Conservation (phyloP, 2,113 vertebrate species). For the Centropus bengalensis region DNA sequence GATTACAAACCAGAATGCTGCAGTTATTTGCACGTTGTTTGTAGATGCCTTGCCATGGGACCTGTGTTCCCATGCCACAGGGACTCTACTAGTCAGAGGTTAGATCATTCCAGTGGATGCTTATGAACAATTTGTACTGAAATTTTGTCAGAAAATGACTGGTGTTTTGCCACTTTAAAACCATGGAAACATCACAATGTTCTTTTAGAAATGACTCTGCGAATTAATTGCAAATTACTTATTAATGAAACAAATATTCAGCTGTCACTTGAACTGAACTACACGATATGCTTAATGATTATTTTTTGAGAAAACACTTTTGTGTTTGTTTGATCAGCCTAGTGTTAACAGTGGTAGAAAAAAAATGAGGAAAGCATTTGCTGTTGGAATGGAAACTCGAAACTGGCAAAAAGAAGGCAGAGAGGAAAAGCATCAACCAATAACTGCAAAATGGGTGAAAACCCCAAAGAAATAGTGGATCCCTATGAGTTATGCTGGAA, state of each 20-base stretch:
- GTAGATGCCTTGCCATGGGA: neutral
- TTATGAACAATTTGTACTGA: neutral
- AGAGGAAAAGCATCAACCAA: conserved; percentile 1
- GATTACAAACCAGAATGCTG: neutral
- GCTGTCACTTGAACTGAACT: conserved; percentile 67
- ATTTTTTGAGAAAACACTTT: conserved; percentile 71
- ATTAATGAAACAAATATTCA: conserved; percentile 75
- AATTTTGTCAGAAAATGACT: conserved; percentile 34
- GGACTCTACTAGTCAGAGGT: neutral
- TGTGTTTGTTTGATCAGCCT: conserved; percentile 62
- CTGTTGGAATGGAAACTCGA: conserved; percentile 6
- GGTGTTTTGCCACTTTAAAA: conserved; percentile 47
- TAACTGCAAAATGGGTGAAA: neutral
- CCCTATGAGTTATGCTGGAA: neutral
- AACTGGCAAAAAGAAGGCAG: neutral
- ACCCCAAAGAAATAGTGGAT: neutral
- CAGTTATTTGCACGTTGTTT: neutral
- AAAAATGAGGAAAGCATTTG: conserved; percentile 15
- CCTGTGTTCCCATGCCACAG: neutral
- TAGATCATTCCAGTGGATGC: neutral
- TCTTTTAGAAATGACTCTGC: conserved; percentile 46
- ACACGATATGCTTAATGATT: conserved; percentile 46
- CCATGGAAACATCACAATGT: conserved; percentile 45
- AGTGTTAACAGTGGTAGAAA: conserved; percentile 34
- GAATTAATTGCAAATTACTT: conserved; percentile 74